Percentiles rank a stretch among this genome's conserved stretches.
phyloP scores from a whole-genome alignment of 2,797 vertebrate genomes.

The Neosilurus mollespiculum region DNA sequence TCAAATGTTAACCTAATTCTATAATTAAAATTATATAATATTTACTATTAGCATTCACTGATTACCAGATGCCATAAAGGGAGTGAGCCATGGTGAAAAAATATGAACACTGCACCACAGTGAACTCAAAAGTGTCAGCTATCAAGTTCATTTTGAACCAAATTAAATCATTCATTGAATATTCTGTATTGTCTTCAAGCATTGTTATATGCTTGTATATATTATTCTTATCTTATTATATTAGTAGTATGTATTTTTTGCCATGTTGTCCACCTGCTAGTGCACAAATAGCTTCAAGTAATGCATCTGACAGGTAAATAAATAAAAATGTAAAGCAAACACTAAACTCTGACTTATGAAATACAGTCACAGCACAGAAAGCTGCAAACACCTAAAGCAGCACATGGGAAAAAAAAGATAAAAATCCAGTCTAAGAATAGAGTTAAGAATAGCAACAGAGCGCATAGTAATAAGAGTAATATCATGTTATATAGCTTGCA shows the following conservation, averaged over 20 bases:
- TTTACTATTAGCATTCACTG: not conserved
- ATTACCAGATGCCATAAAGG: not conserved
- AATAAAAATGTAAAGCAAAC: not conserved
- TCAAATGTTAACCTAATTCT: too few species aligned
- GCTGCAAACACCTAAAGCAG: not conserved
- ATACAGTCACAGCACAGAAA: not conserved
- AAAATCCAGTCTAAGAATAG: not conserved
- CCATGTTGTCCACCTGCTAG: not conserved
- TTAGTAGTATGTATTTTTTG: not conserved
- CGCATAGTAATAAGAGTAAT: not conserved
- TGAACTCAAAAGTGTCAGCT: not conserved
- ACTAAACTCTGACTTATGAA: not conserved
- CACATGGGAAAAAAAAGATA: not conserved
- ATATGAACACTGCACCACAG: not conserved
- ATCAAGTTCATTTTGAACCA: not conserved
- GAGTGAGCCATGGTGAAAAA: not conserved
- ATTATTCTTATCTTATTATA: too few species aligned
- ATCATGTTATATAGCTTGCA: conserved; percentile 2
- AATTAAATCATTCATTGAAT: not conserved
- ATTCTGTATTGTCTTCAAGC: not conserved
- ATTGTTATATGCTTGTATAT: not conserved
- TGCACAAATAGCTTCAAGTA: not conserved
- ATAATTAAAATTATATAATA: not conserved
- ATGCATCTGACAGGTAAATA: not conserved
- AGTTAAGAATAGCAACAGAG: not conserved